phyloP scores from a whole-genome alignment of 2,797 vertebrate genomes.

The Semaprochilodus insignis region DNA sequence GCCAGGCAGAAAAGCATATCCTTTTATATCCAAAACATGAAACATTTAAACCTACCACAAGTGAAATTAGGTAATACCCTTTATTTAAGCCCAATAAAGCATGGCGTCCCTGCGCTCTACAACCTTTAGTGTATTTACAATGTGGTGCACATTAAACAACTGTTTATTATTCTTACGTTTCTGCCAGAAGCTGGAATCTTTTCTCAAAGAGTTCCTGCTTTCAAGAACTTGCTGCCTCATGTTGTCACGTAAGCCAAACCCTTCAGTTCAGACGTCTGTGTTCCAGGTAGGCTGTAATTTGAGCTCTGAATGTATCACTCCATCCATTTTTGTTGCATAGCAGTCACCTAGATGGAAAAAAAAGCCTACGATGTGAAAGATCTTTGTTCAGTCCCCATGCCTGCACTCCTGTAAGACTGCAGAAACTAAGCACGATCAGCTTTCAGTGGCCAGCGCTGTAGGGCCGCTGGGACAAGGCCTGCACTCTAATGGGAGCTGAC shows the following conservation, averaged over 20 bases:
- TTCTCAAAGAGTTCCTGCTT: slow-evolving; percentile 22
- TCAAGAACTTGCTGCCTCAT: slow-evolving; percentile 36
- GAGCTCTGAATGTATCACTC: slow-evolving; percentile 33
- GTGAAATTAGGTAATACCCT: slow-evolving; percentile 42
- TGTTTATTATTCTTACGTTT: slow-evolving; percentile 54
- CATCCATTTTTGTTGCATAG: slow-evolving; percentile 39
- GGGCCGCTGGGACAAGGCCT: slow-evolving; percentile 59
- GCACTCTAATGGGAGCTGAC: slow-evolving; percentile 74
- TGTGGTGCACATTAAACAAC: slow-evolving; percentile 52
- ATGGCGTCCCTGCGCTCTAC: slow-evolving; percentile 13
- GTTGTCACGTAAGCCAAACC: slow-evolving; percentile 31
- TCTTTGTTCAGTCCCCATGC: slow-evolving; percentile 37
- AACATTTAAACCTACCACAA: slow-evolving; percentile 49
- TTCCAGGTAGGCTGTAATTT: slow-evolving; percentile 20
- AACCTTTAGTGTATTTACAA: slow-evolving; percentile 43
- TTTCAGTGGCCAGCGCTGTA: slow-evolving; percentile 55
- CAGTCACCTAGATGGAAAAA: slow-evolving; percentile 9
- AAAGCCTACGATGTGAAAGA: slow-evolving; percentile 40
- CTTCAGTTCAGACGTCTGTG: slow-evolving; percentile 18
- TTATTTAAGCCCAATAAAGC: slow-evolving; percentile 57
- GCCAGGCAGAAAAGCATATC: slow-evolving; percentile 40
- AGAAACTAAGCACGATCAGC: slow-evolving; percentile 63
- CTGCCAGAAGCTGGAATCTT: slow-evolving; percentile 49
- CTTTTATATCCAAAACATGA: slow-evolving; percentile 39
- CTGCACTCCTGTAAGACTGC: slow-evolving; percentile 25